Evolutionary conservation across 2,888 invertebrate genomes (phyloP).

Genomic region (Drosophila neotestacea): DNA sequence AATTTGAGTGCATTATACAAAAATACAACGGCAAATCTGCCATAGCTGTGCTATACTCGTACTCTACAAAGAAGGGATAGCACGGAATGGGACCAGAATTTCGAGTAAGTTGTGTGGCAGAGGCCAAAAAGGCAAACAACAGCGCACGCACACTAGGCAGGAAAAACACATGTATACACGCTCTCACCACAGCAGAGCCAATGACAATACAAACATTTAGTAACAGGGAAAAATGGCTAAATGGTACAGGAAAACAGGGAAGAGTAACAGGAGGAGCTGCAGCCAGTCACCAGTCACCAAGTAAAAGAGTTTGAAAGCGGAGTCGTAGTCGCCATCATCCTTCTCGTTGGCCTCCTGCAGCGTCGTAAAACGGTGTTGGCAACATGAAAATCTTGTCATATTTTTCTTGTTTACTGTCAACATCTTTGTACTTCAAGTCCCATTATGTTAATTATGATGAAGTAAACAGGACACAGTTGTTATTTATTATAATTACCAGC

Average conservation of each 20-base stretch:
- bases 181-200: slow-evolving; percentile 41
- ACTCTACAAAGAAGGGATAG: slow-evolving; percentile 10
- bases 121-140: slow-evolving; percentile 43
- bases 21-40: slow-evolving; percentile 44
- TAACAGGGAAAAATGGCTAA: slow-evolving; percentile 63
- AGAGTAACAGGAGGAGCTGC: slow-evolving; percentile 25
- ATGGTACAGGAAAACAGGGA: slow-evolving; percentile 28
- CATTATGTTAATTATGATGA: slow-evolving; percentile 82
- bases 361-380: slow-evolving; percentile 63
- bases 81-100: slow-evolving; percentile 13
- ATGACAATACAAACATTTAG: slow-evolving; percentile 68
- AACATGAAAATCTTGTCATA: slow-evolving; percentile 81
- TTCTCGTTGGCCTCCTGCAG: slow-evolving; percentile 32
- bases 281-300: slow-evolving; percentile 7
- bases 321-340: not conserved
- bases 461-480: slow-evolving; percentile 81
- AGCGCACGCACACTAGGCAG: slow-evolving; percentile 25
- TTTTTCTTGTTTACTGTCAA: slow-evolving; percentile 82
- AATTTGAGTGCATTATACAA: slow-evolving; percentile 73
- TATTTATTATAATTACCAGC: slow-evolving; percentile 81
- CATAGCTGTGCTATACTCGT: slow-evolving; percentile 21
- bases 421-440: slow-evolving; percentile 81
- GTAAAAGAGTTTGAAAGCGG: slow-evolving; percentile 60
- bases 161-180: slow-evolving; percentile 22
- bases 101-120: slow-evolving; percentile 18